Conservation (phyloP, 2,113 vertebrate species). For the Pomatorhinus ruficollis region DNA sequence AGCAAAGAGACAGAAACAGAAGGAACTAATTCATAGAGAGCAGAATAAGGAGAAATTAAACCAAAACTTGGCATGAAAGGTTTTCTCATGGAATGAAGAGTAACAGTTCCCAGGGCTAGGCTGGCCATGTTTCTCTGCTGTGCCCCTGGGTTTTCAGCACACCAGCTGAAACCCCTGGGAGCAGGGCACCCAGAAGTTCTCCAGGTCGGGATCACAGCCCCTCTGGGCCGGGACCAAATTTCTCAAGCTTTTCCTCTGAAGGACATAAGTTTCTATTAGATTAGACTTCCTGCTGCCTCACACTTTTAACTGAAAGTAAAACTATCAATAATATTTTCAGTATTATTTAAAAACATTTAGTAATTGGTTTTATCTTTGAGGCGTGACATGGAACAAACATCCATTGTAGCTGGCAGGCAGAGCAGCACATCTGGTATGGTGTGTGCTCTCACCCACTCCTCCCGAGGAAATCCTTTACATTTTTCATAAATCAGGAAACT, state of each 20-base stretch:
- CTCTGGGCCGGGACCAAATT: neutral
- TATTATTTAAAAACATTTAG: neutral
- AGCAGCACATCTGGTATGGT: neutral
- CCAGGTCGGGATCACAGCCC: neutral
- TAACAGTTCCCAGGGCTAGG: neutral
- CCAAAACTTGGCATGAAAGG: neutral
- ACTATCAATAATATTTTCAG: neutral
- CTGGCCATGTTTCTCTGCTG: neutral
- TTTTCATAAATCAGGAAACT: constrained; percentile 3
- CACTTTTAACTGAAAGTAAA: neutral
- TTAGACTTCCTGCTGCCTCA: neutral
- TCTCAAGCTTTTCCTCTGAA: neutral
- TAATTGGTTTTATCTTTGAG: neutral
- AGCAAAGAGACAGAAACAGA: neutral
- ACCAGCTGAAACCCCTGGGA: neutral
- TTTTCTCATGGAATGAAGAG: neutral
- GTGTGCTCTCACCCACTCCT: neutral
- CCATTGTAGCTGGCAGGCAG: fast-evolving
- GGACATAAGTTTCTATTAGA: neutral
- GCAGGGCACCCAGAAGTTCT: neutral
- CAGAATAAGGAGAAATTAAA: neutral
- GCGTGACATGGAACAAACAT: fast-evolving
- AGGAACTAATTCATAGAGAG: neutral
- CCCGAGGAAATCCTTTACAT: neutral
- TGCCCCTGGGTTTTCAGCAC: neutral